Conservation (phyloP, 1,140 invertebrate genomes). For the Saccostrea glomerata region DNA sequence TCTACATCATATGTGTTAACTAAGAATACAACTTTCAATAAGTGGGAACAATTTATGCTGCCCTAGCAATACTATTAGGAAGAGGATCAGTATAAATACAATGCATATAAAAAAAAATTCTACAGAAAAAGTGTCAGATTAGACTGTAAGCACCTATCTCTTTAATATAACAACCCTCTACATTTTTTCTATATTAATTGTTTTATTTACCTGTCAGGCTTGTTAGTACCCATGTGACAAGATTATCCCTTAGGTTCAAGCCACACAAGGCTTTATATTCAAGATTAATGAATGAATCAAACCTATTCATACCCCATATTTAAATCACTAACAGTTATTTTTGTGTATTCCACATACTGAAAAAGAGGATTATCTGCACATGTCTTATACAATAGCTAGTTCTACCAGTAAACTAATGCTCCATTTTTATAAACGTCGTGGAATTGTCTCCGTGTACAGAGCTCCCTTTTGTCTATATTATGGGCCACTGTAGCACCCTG, state of each 20-base stretch:
- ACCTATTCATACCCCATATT: slow-evolving; percentile 32
- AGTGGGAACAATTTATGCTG: too few relatives aligned
- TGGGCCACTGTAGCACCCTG: too few relatives aligned
- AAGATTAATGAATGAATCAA: slow-evolving; percentile 28
- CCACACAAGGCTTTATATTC: not conserved
- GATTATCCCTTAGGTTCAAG: not conserved
- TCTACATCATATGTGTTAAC: too few relatives aligned
- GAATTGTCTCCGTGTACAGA: not conserved
- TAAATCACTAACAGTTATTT: slow-evolving; percentile 26
- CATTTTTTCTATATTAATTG: not conserved
- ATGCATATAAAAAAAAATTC: too few relatives aligned
- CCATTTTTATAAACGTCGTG: too few relatives aligned
- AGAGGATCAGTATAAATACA: too few relatives aligned
- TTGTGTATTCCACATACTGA: not conserved
- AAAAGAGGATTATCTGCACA: slow-evolving; percentile 4
- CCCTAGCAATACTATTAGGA: too few relatives aligned
- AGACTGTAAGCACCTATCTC: too few relatives aligned
- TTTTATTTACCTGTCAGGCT: slow-evolving; percentile 11
- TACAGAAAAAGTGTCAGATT: too few relatives aligned
- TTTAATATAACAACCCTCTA: not conserved
- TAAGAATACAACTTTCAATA: too few relatives aligned
- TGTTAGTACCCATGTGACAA: not conserved
- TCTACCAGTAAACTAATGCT: not conserved
- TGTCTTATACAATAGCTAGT: not conserved
- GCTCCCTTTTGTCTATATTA: too few relatives aligned